Evolutionary conservation across 2,113 vertebrate species (phyloP), one percentile per base, ranked within the genome.

Genomic region (Prionailurus viverrinus): DNA sequence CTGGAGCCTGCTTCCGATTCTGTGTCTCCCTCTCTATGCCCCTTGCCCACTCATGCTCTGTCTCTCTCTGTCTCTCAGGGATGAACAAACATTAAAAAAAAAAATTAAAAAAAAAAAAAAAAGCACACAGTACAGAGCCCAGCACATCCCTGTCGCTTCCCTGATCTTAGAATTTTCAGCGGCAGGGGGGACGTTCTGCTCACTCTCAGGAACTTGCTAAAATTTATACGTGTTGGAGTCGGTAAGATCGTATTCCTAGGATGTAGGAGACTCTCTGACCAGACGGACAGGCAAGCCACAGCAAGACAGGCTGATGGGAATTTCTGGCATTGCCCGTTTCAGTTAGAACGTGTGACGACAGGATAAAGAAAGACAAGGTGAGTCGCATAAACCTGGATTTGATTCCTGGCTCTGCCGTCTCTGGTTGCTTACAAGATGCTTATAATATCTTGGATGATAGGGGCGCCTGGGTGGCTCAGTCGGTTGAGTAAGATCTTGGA

Each of bases 191-290:
- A 19, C 82, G 27, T 19, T 36, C 15, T 84, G 11, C 58, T 83
- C 95, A 55, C 33, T 89, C 69, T 86, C 36, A 73, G 74, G 36
- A 96, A 93, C 45, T 63, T 12, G 55, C 68, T 86, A 86, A 58
- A 91, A 71, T 89, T 68, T 45, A 55, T 3, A 68, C 4, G 4
- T 73, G 12, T 61, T 94, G 53, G 23, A 79, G 55, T 83, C 39
- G 21, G 2, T 79, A 92, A 95, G 39, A 66, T 31, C 19, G 66
- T 68, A 86, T 89, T 94, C 63, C 66, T 71, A 21, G 81, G 36
- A 48, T 65, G 12, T 65, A 36, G 45, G 51, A 48, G 41, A 29
- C 55, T 55, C 9, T 83, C 25, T 19, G 45, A 71, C 21, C 68
- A 91, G 74, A 74, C 27, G 78, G 71, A 91, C 21, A 81, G 5